These are phyloP conservation scores for Nematostella vectensis DNA, from an alignment of 92 coral and sea anemone genomes.

Conservation along the genomic window DNA sequence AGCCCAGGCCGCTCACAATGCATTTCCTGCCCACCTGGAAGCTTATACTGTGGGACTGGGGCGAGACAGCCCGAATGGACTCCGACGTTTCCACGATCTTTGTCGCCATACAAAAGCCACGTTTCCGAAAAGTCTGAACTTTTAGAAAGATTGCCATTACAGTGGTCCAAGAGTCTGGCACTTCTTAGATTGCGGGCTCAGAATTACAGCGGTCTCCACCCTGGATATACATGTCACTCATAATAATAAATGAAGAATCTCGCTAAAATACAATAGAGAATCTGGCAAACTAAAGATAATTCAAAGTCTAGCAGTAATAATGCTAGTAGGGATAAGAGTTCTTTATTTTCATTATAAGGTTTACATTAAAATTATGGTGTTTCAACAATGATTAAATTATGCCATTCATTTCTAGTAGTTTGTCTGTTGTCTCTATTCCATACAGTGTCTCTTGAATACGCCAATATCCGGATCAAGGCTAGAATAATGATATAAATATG, in stretches of 20 bases:
- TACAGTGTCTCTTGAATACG: too few species aligned
- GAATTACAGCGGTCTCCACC: constrained; percentile 14
- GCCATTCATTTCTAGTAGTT: too few species aligned
- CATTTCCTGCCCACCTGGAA: constrained; percentile 61
- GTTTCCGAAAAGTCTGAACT: constrained; percentile 39
- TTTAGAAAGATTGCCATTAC: constrained; percentile 18
- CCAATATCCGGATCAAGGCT: too few species aligned
- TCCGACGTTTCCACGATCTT: constrained; percentile 33
- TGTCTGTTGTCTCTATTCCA: too few species aligned
- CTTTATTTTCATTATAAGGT: too few species aligned
- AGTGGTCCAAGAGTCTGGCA: constrained; percentile 79
- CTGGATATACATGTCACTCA: constrained; percentile 9
- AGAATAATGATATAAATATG: too few species aligned
- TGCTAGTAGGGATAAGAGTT: too few species aligned
- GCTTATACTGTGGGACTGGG: constrained; percentile 48
- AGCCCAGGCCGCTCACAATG: constrained; percentile 59
- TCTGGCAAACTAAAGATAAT: too few species aligned
- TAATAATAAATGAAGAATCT: neutral
- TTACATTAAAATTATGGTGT: too few species aligned
- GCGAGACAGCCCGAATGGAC: constrained; percentile 34
- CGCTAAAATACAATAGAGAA: too few species aligned
- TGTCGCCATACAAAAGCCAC: constrained; percentile 44
- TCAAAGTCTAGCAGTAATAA: too few species aligned
- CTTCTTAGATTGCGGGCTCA: constrained; percentile 74
- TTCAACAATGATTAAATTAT: too few species aligned